A percentile compares a stretch with the other conserved stretches of the same genome.
phyloP scores from a whole-genome alignment of 2,113 vertebrate species.

The Halichoerus grypus region DNA sequence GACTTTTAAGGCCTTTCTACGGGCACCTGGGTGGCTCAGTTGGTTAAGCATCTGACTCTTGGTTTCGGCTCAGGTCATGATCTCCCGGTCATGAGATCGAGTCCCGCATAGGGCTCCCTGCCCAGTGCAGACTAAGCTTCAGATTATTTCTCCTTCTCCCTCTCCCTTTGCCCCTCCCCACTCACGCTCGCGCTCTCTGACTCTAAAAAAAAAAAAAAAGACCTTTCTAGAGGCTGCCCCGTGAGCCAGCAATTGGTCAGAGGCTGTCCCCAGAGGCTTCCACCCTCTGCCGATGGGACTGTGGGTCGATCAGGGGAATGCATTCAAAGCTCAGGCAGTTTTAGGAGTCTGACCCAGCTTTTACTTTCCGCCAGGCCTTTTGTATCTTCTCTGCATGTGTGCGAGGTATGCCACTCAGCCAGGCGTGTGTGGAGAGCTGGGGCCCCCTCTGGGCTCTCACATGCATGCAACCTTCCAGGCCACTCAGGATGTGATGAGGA shows the following conservation, averaged over 20 bases:
- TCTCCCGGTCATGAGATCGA: neutral
- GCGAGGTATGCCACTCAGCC: neutral
- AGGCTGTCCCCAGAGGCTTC: neutral
- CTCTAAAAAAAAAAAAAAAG: neutral
- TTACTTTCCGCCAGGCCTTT: neutral
- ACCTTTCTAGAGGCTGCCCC: neutral
- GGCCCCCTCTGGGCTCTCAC: neutral
- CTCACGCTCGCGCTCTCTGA: neutral
- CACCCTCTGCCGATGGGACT: no score
- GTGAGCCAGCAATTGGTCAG: neutral
- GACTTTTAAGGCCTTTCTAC: neutral
- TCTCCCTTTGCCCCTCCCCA: neutral
- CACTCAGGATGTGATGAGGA: neutral
- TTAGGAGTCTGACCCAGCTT: neutral
- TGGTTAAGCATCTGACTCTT: neutral
- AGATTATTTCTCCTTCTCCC: neutral
- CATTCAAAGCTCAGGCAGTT: neutral
- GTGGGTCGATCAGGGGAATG: neutral
- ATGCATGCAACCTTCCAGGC: neutral
- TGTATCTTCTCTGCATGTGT: neutral
- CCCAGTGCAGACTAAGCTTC: neutral
- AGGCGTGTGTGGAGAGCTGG: neutral
- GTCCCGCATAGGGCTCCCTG: neutral
- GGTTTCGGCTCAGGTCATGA: neutral
- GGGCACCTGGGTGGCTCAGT: neutral